These are phyloP conservation scores for Cranoglanis bouderius DNA, from an alignment of 2,113 vertebrate species.

Conservation along the genomic window DNA sequence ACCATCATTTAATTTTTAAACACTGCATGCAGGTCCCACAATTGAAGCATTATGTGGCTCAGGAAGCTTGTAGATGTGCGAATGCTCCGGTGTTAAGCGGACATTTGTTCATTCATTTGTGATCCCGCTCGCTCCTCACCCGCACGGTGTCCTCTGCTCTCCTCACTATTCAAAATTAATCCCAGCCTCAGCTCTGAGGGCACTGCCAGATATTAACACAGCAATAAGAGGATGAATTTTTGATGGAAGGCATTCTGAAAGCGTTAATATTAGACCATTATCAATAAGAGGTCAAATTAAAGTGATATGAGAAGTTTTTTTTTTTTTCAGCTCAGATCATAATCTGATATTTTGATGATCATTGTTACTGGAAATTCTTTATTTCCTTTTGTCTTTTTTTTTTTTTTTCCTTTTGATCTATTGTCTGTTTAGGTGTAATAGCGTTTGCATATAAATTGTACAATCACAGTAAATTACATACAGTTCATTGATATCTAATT, in stretches of 20 bases:
- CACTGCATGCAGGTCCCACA: neutral
- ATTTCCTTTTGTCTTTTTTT: slow-evolving; percentile 17
- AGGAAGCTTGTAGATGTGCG: slow-evolving; percentile 4
- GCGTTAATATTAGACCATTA: slow-evolving; percentile 69
- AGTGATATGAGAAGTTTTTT: slow-evolving; percentile 58
- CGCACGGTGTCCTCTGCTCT: slow-evolving; percentile 63
- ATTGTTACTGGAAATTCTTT: slow-evolving; percentile 12
- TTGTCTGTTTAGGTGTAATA: neutral
- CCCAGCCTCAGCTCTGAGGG: slow-evolving; percentile 58
- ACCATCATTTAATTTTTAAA: neutral
- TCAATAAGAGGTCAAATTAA: slow-evolving; percentile 58
- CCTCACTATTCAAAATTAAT: slow-evolving; percentile 68
- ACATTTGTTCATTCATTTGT: slow-evolving; percentile 46
- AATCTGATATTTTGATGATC: slow-evolving; percentile 20
- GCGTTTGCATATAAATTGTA: neutral
- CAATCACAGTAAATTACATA: neutral
- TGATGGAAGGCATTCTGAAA: slow-evolving; percentile 67
- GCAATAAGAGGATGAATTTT: slow-evolving; percentile 76
- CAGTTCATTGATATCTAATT: neutral
- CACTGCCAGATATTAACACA: slow-evolving; percentile 71
- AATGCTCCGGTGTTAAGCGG: slow-evolving; percentile 43
- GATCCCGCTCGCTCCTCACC: slow-evolving; percentile 57
- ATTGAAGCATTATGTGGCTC: neutral
- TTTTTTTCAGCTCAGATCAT: slow-evolving; percentile 1
- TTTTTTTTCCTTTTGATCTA: neutral